Evolutionary conservation across 2,113 vertebrate species (phyloP), one percentile per base, ranked within the genome.

Genomic region (Rostratula benghalensis): DNA sequence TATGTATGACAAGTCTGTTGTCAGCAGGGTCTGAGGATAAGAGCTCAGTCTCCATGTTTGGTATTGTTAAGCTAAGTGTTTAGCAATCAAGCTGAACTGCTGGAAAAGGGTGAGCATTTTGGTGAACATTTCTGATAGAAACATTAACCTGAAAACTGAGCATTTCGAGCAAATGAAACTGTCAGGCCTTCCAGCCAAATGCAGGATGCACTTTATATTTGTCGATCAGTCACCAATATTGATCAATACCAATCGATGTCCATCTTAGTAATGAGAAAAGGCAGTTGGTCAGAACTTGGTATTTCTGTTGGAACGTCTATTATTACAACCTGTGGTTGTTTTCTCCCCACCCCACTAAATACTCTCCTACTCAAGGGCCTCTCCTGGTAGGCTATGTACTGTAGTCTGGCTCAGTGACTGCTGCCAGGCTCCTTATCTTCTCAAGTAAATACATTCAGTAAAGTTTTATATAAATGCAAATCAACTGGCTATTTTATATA

Each of bases 211-310:
- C 35, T 85, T 89, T 31, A 3, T 60, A 50, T 76, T 79, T 95
- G 21, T 61, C 3, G 1, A 27, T n/a, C 2, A 1, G 22, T 57
- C 3, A 10, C 30, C 7, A 23, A 4, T n/a, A 37, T 31, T 2
- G 6, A 27, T 51, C 0, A 0, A 45, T 85, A 64, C n/a, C 8
- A 3, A 33, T 56, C 45, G 17, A 22, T 76, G 37, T 14, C 35
- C 89, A 1, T 48, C 61, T 78, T 68, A 65, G 39, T 85, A 7
- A 16, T 33, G 53, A 76, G 64, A 85, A 88, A 64, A 48, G 13
- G 24, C 9, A 2, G 2, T 75, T 89, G 64, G 20, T 35, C 39
- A 89, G 22, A 22, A 39, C 20, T 74, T 31, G 39, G 24, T 89
- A 70, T 87, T 93, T 81, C 13, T 59, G 33, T 65, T 84, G 80